Conservation (phyloP, 1,140 invertebrate species). For the Bacillus rossius region DNA sequence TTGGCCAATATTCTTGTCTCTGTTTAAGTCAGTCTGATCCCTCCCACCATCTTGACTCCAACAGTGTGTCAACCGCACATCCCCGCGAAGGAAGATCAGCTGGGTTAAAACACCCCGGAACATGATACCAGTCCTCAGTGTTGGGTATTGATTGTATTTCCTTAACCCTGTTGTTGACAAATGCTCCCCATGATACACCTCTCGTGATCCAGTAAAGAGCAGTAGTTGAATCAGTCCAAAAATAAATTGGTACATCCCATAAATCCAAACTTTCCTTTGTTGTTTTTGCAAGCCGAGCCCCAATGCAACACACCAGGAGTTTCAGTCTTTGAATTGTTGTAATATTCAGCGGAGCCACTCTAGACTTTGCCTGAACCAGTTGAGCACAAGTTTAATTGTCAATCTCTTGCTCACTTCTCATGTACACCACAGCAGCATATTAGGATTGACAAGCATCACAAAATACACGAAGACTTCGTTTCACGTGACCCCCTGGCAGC, state of each 20-base stretch:
- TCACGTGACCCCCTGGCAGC: not conserved
- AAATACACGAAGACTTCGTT: constrained; percentile 29
- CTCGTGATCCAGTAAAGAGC: constrained; percentile 31
- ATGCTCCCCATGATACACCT: constrained; percentile 20
- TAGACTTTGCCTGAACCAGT: constrained; percentile 31
- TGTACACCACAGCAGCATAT: constrained; percentile 32
- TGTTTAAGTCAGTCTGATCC: constrained; percentile 35
- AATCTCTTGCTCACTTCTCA: constrained; percentile 12
- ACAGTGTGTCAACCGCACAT: constrained; percentile 27
- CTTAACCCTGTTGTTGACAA: constrained; percentile 22
- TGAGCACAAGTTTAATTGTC: constrained; percentile 8
- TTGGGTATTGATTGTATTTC: constrained; percentile 18
- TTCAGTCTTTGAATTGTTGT: constrained; percentile 34
- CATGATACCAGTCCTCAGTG: constrained; percentile 31
- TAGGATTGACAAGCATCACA: constrained; percentile 33
- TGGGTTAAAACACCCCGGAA: constrained; percentile 38
- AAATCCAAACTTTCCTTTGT: constrained; percentile 21
- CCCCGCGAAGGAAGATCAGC: constrained; percentile 41
- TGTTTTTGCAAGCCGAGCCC: constrained; percentile 25
- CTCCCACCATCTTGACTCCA: constrained; percentile 38
- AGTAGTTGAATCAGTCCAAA: constrained; percentile 35
- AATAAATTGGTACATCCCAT: constrained; percentile 6
- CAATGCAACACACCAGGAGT: constrained; percentile 35
- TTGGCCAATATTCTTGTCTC: constrained; percentile 25
- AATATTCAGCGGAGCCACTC: constrained; percentile 32